Percentiles rank a stretch among this genome's conserved stretches.
Conservation (phyloP, 2,113 vertebrate species). For the Bettongia penicillata region DNA sequence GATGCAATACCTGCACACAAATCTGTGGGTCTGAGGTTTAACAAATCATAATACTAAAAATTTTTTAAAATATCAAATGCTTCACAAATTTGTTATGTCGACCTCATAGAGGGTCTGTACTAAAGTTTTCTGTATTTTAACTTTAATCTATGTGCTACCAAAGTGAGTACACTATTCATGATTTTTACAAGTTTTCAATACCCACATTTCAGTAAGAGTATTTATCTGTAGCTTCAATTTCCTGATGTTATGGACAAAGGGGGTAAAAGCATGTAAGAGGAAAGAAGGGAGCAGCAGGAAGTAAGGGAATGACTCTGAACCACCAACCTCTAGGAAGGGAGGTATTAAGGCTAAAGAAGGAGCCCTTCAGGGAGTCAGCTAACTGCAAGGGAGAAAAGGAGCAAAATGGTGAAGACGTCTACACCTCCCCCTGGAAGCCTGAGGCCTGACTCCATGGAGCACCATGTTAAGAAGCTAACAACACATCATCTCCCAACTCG, state of each 20-base stretch:
- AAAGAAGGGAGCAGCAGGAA: background rate
- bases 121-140: background rate
- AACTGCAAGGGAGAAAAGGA: background rate
- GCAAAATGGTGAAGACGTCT: background rate
- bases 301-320: background rate
- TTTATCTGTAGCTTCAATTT: background rate
- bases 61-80: background rate
- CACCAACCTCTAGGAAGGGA: background rate
- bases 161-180: background rate
- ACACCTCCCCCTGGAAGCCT: background rate
- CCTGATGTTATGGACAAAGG: background rate
- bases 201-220: background rate
- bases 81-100: background rate
- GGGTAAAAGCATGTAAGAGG: background rate
- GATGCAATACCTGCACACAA: slow-evolving; percentile 30
- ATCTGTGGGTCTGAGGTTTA: background rate
- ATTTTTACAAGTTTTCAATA: background rate
- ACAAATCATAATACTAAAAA: background rate
- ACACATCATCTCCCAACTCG: background rate
- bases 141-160: background rate
- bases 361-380: background rate
- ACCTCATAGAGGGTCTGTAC: background rate
- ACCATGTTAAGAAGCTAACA: background rate
- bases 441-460: background rate
- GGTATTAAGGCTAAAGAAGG: background rate